These are phyloP conservation scores for Callimorpha dominula DNA, from an alignment of 2,888 invertebrate genomes.

Conservation along the genomic window DNA sequence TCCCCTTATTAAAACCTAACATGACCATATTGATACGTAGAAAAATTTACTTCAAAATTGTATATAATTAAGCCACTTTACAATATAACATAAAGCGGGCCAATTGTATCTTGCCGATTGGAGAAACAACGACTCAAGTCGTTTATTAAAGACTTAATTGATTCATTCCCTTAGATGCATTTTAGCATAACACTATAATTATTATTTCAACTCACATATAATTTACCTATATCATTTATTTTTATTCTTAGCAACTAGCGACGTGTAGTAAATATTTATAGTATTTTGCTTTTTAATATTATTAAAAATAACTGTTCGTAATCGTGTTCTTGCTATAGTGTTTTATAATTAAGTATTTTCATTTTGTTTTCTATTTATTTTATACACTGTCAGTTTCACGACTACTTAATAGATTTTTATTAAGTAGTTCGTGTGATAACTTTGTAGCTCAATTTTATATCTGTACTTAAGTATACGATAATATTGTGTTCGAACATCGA, in stretches of 20 bases:
- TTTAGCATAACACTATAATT: constrained; percentile 23
- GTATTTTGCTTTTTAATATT: constrained; percentile 60
- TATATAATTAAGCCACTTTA: constrained; percentile 3
- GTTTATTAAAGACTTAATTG: constrained; percentile 27
- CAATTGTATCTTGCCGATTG: constrained; percentile 24
- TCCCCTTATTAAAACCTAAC: constrained; percentile 2
- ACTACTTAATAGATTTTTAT: constrained; percentile 68
- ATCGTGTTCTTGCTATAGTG: constrained; percentile 73
- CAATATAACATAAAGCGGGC: constrained; percentile 2
- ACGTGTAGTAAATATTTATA: constrained; percentile 62
- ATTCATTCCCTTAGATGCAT: constrained; percentile 45
- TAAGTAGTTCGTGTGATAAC: constrained; percentile 74
- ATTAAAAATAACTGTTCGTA: constrained; percentile 38
- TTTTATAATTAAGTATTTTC: constrained; percentile 60
- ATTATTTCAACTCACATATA: constrained; percentile 15
- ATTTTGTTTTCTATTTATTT: constrained; percentile 51
- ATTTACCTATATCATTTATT: constrained; percentile 21
- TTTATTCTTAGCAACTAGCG: constrained; percentile 76
- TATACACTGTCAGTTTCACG: constrained; percentile 66
- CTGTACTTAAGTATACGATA: constrained; percentile 73
- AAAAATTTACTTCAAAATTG: constrained; percentile 10
- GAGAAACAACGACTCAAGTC: constrained; percentile 7
- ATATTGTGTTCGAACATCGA: constrained; percentile 72
- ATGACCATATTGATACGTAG: constrained; percentile 9
- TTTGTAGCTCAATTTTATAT: constrained; percentile 79